phyloP scores from a whole-genome alignment of 2,888 invertebrate genomes.

The Heliconius sara region DNA sequence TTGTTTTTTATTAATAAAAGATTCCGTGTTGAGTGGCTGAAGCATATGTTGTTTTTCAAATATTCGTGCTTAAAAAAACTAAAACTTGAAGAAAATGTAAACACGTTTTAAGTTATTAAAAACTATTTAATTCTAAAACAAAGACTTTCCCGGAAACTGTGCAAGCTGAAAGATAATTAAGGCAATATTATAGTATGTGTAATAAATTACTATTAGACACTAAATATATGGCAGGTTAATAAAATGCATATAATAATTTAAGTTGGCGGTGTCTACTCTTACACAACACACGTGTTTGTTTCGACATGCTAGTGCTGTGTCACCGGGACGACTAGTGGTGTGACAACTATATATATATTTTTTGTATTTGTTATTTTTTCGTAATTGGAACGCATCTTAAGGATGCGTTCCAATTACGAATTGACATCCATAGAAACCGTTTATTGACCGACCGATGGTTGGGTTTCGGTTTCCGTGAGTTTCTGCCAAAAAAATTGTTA shows the following conservation, averaged over 20 bases:
- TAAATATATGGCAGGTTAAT: constrained; percentile 26
- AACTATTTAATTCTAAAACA: background rate
- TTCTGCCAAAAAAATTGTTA: too few species aligned
- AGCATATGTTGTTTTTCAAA: background rate
- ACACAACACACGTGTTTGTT: constrained; percentile 53
- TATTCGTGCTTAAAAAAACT: background rate
- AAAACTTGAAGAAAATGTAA: too few species aligned
- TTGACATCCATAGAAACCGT: too few species aligned
- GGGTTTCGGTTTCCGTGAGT: too few species aligned
- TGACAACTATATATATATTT: background rate
- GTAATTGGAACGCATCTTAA: too few species aligned
- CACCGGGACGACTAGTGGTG: constrained; percentile 48
- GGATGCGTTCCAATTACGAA: too few species aligned
- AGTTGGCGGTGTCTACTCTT: constrained; percentile 43
- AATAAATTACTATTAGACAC: background rate
- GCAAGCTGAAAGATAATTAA: background rate
- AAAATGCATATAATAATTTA: constrained; percentile 40
- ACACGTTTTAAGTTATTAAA: background rate
- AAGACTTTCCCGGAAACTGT: background rate
- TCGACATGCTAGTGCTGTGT: constrained; percentile 50
- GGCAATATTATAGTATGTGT: background rate
- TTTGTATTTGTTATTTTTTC: too few species aligned
- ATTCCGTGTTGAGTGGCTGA: background rate
- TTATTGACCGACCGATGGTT: too few species aligned
- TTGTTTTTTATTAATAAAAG: background rate